Percentiles rank a stretch among this genome's conserved stretches.
These are phyloP conservation scores for Osmerus mordax DNA, from an alignment of 2,113 vertebrate species.

Conservation along the genomic window DNA sequence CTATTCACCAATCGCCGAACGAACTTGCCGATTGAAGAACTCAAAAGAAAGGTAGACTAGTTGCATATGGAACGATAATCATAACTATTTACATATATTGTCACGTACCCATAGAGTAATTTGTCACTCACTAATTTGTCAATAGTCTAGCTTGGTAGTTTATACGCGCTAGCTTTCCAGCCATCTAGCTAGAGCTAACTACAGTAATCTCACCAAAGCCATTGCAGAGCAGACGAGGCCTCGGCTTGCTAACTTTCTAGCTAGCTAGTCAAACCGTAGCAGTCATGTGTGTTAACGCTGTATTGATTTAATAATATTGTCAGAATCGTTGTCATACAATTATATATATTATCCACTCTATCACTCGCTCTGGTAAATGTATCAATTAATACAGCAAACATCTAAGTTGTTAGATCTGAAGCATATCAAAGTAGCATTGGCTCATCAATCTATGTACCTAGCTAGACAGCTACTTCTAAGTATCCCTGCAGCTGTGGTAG, in stretches of 20 bases:
- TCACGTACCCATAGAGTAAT: not conserved
- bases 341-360: no score
- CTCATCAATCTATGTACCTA: not conserved
- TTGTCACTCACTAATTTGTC: not conserved
- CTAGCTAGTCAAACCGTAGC: conserved; percentile 10
- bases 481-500: not conserved
- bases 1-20: conserved; percentile 49
- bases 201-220: not conserved
- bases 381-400: no score
- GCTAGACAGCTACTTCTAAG: not conserved
- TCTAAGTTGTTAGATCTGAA: no score
- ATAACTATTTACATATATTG: not conserved
- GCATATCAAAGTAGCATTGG: no score
- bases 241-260: conserved; percentile 37
- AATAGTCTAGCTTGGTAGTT: conserved; percentile 15
- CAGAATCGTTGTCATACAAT: no score
- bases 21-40: conserved; percentile 34
- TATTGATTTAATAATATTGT: not conserved
- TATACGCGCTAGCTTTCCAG: conserved; percentile 37
- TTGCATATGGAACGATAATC: not conserved
- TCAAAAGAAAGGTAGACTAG: conserved; percentile 56
- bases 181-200: conserved; percentile 23
- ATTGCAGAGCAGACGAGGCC: not conserved
- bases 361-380: no score
- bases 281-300: no score